Evolutionary conservation across 2,113 vertebrate species (phyloP).

Genomic region (Laticauda laticaudata): DNA sequence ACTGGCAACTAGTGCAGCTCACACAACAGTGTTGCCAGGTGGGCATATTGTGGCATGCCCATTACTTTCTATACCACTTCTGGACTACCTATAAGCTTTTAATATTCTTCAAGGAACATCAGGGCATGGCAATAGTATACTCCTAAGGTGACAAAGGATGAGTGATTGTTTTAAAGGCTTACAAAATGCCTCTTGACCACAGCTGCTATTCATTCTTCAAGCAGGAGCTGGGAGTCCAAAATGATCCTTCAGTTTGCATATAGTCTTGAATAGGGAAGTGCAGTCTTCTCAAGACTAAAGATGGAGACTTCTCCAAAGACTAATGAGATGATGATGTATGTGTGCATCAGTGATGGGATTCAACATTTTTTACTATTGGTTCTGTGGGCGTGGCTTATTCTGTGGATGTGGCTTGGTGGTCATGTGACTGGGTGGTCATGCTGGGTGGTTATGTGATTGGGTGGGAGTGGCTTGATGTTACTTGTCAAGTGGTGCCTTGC

Average conservation of each 20-base stretch:
- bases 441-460: no score
- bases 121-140: neutral
- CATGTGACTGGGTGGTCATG: no score
- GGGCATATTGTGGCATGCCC: neutral
- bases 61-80: no score
- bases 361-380: no score
- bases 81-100: neutral
- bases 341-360: neutral
- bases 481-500: no score
- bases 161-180: neutral
- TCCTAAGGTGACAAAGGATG: neutral
- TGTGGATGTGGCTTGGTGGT: no score
- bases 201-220: neutral
- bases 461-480: no score
- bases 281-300: neutral
- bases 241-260: neutral
- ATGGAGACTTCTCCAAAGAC: neutral
- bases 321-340: neutral
- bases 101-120: neutral
- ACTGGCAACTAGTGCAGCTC: neutral
- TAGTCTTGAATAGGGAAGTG: neutral
- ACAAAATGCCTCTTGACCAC: neutral
- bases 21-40: neutral
- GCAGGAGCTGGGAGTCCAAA: neutral
- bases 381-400: no score